Evolutionary conservation across 2,888 invertebrate genomes (phyloP), one percentile per base, ranked within the genome.

Genomic region (Erpobdella octoculata): DNA sequence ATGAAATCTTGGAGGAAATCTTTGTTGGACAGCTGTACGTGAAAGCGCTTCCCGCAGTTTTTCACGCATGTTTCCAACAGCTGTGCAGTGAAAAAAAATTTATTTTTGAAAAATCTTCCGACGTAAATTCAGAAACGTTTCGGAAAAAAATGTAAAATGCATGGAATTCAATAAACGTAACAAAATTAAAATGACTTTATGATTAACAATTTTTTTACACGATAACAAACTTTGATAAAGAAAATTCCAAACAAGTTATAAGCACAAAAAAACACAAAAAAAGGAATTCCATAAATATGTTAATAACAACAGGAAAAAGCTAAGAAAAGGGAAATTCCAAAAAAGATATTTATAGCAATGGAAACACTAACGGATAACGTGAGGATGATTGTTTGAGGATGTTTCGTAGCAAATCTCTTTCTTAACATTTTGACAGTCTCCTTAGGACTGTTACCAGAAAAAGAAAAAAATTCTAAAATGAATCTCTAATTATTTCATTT

Each of bases 31-130:
- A 92, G 91, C 73, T 93, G 86, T 6, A 90, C 84, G 83, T 97
- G 97, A 82, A 98, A 94, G 73, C 90, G 87, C 82, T 90, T 91
- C 58, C 93, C 91, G 85, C 97, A 97, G 85, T 98, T 97, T 85
- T 98, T 97, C 1, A 98, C 96, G 84, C 95, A 94, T 0, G 96
- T 95, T 84, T 97, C 97, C 76, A 97, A 86, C 48, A 96, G 85
- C 87, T 87, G 74, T n/a, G 78, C 15, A 28, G 21, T 18, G 31
- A 31, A 31, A 9, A 59, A 59, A n/a, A n/a, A 9, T 12, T 59
- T 12, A 59, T 59, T 12, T 59, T 59, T 21, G n/a, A n/a, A n/a
- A n/a, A n/a, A n/a, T n/a, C n/a, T n/a, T n/a, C n/a, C n/a, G n/a
- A n/a, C n/a, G n/a, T n/a, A n/a, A n/a, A n/a, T n/a, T n/a, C n/a